These are phyloP conservation scores for Amphipoea oculea DNA, from an alignment of 2,888 invertebrate genomes.

Conservation along the genomic window DNA sequence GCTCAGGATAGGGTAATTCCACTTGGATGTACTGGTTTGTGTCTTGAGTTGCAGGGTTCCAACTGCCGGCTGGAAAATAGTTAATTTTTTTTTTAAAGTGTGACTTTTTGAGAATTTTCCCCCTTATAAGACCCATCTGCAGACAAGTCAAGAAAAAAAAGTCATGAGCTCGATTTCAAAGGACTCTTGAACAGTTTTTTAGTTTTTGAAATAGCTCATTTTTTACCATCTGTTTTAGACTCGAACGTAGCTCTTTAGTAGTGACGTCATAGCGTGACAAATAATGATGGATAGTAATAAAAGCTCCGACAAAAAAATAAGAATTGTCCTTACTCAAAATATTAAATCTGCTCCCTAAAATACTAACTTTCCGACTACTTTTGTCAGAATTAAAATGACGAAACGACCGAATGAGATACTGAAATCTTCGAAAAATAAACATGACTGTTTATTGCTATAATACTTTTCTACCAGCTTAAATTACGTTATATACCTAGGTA, in stretches of 20 bases:
- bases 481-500: no score
- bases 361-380: no score
- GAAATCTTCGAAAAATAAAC: no score
- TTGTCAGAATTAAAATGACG: no score
- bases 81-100: no score
- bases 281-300: no score
- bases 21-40: slow-evolving; percentile 93
- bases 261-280: not conserved
- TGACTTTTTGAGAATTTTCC: not conserved
- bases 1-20: slow-evolving; percentile 91
- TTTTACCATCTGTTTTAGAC: not conserved
- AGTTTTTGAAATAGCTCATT: not conserved
- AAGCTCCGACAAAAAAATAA: no score
- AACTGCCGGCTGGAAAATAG: slow-evolving; percentile 89
- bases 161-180: not conserved
- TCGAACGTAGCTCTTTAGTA: not conserved
- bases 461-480: no score
- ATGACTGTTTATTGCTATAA: no score
- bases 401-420: no score
- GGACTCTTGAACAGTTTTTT: not conserved
- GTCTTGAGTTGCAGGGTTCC: slow-evolving; percentile 92
- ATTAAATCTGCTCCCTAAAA: no score
- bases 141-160: not conserved
- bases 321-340: no score
- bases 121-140: not conserved